Base-by-base conservation (phyloP, 2,113 vertebrate genomes). In the Gymnorhina tibicen region DNA sequence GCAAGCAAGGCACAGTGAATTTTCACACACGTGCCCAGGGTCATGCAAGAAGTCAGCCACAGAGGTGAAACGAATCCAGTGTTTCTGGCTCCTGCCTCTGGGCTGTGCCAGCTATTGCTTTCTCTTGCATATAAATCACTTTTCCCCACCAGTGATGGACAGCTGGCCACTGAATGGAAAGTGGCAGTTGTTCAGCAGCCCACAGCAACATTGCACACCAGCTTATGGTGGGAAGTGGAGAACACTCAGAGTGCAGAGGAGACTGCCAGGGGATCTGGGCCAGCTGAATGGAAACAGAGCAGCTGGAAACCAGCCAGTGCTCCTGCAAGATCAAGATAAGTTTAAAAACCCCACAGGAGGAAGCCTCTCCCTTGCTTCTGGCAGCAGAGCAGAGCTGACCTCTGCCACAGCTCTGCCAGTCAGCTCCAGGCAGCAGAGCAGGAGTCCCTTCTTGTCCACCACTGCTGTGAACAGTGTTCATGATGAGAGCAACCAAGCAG, bases 111-210 rank as follows among this genome's bases (percentile, higher is more conserved):
- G 52, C 52, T 76, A 69, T 47, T 86, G 85, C 79, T 67, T 94
- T 90, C 68, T 86, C 82, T 91, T 90, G 63, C 90, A 75, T 70
- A 72, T 73, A 88, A 93, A 95, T 81, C 90, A 74, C 79, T 90
- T 95, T 86, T 94, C 75, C 64, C 63, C 85, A 90, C 33, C 78
- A 86, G 44, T 47, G 85, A 96, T 73, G 93, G 92, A 63, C 92
- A 94, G 95, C 95, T 94, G 93, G 95, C 70, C 85, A 74, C 75
- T 63, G 89, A 94, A 93, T 52, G 63, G 78, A 42, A 93, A 96
- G 90, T 67, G 55, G 91, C 90, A 95, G 50, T 89, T 91, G 62
- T 74, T 93, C 55, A 83, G 64, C 89, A 91, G 92, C 85, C 67
- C 68, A 85, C 85, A 96, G 94, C 85, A 87, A 80, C 67, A 21